These are phyloP conservation scores for Chauna torquata DNA, from an alignment of 2,113 vertebrate genomes.

Conservation along the genomic window DNA sequence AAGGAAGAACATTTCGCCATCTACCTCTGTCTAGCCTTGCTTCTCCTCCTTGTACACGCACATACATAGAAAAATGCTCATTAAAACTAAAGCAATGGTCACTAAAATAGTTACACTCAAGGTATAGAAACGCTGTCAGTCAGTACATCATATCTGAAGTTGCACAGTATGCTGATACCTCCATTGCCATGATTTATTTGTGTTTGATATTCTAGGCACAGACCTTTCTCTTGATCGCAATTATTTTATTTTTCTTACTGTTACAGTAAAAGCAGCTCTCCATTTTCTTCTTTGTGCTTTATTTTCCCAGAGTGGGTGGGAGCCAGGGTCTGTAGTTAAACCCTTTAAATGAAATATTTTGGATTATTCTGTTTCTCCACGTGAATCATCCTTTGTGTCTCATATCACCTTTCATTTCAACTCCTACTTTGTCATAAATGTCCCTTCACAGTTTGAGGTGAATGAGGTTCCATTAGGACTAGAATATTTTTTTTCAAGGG, in stretches of 20 bases:
- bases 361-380: neutral
- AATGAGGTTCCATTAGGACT: neutral
- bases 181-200: conserved; percentile 16
- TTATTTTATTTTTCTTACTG: neutral
- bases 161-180: neutral
- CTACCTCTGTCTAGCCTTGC: neutral
- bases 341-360: neutral
- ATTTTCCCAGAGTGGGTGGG: neutral
- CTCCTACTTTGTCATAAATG: neutral
- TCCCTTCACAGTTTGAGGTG: conserved; percentile 4
- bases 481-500: neutral
- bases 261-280: neutral
- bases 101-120: too few relatives aligned
- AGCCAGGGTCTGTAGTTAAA: neutral
- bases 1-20: neutral
- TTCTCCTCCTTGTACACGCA: neutral
- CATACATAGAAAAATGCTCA: neutral
- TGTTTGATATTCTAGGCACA: neutral
- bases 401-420: neutral
- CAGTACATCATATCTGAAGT: neutral
- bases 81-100: neutral
- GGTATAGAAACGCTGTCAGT: too few relatives aligned
- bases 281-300: conserved; percentile 7
- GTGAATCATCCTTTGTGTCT: neutral
- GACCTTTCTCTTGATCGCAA: neutral